phyloP scores from a whole-genome alignment of 2,113 vertebrate genomes.

The Taxidea taxus region DNA sequence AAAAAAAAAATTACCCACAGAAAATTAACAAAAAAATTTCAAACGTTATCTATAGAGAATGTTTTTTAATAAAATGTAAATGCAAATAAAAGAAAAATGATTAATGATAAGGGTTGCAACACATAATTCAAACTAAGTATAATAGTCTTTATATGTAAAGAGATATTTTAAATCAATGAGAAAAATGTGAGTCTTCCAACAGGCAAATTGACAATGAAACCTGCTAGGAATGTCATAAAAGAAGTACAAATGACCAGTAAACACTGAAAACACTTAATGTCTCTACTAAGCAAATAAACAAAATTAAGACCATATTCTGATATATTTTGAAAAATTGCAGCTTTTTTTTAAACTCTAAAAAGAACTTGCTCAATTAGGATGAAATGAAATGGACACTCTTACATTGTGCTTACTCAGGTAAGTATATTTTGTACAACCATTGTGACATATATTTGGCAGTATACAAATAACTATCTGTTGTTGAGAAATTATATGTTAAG shows the following conservation, averaged over 20 bases:
- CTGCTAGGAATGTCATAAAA: neutral
- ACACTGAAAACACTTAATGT: neutral
- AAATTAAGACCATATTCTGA: neutral
- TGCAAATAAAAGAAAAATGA: neutral
- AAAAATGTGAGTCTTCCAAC: neutral
- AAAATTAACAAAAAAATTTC: neutral
- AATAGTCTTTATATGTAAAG: neutral
- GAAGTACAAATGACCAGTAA: neutral
- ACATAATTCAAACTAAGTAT: neutral
- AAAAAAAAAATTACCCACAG: neutral
- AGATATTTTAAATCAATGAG: neutral
- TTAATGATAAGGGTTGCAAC: neutral
- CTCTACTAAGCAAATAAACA: neutral
- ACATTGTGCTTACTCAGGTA: neutral
- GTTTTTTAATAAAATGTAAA: neutral
- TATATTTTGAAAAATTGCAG: neutral
- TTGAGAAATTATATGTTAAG: neutral
- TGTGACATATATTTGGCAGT: neutral
- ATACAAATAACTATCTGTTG: neutral
- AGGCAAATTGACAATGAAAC: neutral
- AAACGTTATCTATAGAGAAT: neutral
- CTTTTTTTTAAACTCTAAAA: neutral
- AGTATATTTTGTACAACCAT: neutral
- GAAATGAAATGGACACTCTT: neutral
- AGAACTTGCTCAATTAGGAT: neutral